Conservation (phyloP, 2,797 vertebrate genomes). For the Jordanella pulchra region DNA sequence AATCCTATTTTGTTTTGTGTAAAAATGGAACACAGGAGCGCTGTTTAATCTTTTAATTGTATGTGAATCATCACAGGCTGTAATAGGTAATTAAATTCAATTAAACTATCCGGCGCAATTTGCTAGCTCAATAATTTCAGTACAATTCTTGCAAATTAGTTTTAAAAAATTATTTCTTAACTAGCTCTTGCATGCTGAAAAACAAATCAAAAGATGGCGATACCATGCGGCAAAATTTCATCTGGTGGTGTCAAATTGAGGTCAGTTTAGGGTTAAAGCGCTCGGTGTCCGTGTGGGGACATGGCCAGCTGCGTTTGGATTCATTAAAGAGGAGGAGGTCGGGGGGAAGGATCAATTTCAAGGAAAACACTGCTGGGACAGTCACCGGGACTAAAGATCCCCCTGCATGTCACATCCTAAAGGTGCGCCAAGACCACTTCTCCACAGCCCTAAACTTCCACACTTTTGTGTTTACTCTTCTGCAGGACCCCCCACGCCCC, state of each 20-base stretch:
- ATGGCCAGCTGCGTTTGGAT: constrained; percentile 96
- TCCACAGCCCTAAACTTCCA: constrained; percentile 50
- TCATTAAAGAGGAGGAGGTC: constrained; percentile 86
- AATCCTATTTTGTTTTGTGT: not conserved
- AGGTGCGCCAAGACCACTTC: constrained; percentile 77
- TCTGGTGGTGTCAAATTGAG: constrained; percentile 97
- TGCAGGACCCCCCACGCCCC: constrained; percentile 42
- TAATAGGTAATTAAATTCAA: constrained; percentile 62
- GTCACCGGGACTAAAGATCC: constrained; percentile 89
- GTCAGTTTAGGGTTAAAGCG: constrained; percentile 99
- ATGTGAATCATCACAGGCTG: constrained; percentile 55
- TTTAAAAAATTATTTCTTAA: not conserved
- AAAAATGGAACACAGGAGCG: constrained; percentile 23
- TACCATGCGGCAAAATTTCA: constrained; percentile 96
- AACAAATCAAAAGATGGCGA: constrained; percentile 89
- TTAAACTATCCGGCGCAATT: constrained; percentile 50
- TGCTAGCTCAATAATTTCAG: constrained; percentile 38
- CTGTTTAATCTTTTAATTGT: constrained; percentile 53
- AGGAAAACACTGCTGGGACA: constrained; percentile 94
- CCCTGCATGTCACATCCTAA: constrained; percentile 86
- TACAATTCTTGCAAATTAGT: constrained; percentile 30
- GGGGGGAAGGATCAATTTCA: constrained; percentile 88
- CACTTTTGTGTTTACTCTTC: constrained; percentile 60
- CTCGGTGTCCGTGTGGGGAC: constrained; percentile 94
- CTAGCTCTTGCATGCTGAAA: constrained; percentile 31